These are phyloP conservation scores for Diprion similis DNA, from an alignment of 1,140 invertebrate genomes.

Conservation along the genomic window DNA sequence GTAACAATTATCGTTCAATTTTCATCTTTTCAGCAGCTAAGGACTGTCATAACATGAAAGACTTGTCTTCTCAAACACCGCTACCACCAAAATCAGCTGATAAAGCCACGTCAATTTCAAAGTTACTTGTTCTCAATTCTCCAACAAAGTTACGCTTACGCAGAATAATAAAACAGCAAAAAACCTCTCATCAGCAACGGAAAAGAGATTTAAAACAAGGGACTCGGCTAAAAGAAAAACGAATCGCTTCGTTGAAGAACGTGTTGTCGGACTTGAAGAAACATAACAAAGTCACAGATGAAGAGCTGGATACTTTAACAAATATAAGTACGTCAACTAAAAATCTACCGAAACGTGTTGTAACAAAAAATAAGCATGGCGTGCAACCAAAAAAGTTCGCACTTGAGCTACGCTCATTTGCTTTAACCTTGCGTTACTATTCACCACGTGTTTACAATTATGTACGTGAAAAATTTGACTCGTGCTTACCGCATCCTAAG, in stretches of 20 bases:
- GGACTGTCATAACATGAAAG: background rate
- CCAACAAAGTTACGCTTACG: background rate
- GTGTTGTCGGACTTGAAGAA: background rate
- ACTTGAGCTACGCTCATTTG: too few relatives aligned
- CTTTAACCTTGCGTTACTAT: constrained; percentile 39
- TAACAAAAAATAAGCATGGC: background rate
- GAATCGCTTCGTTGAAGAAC: background rate
- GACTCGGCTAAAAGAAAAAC: background rate
- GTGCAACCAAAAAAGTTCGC: constrained; percentile 8
- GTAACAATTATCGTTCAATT: background rate
- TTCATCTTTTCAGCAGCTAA: background rate
- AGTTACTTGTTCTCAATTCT: background rate
- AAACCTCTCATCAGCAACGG: background rate
- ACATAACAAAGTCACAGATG: too few relatives aligned
- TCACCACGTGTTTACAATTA: constrained; percentile 33
- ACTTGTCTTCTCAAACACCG: background rate
- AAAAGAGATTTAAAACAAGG: background rate
- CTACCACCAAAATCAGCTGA: background rate
- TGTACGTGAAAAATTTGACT: constrained; percentile 28
- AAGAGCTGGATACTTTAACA: background rate
- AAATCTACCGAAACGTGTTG: background rate
- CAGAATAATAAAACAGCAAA: background rate
- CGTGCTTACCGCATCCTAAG: constrained; percentile 34
- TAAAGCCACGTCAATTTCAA: background rate
- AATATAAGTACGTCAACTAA: background rate